Evolutionary conservation across 1,140 invertebrate species (phyloP), one percentile per base, ranked within the genome.

Genomic region (Drosophila sulfurigaster): DNA sequence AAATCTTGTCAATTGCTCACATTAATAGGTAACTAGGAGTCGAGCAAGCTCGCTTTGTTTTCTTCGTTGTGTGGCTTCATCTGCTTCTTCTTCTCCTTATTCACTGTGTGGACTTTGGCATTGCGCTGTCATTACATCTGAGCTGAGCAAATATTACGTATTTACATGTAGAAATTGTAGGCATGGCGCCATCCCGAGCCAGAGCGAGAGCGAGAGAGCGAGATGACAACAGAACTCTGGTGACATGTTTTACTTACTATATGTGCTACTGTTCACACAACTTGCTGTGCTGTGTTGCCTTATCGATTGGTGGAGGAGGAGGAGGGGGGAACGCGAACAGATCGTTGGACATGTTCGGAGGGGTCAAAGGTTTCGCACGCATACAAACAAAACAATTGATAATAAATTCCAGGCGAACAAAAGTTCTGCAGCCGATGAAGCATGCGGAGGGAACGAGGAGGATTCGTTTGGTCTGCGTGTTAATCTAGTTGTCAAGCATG

Each of bases 401-500:
- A 74, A 74, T 69, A 69, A 62, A 43, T 69, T 52, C 63, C 35
- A 60, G 48, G 13, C 15, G 35, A 66, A 62, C 30, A 13, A 56
- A 38, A 41, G 13, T 49, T 68, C 49, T 45, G 28, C 35, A 30
- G 38, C 3, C 3, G 41, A 5, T 30, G 20, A 20, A 8, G 11
- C 32, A 25, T 25, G 20, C 3, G 20, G 20, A 3, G 20, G 20
- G 20, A 25, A 25, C 20, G 20, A 25, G 20, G 20, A 25, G 20
- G 20, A 25, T 25, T 25, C 20, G 3, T 25, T 45, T 49, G 3
- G 20, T 48, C 63, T 60, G 45, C 28, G 32, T 71, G 38, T 58
- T 75, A 65, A 75, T 75, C 73, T 75, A 75, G 73, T 75, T 75
- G 73, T 75, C 73, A 75, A 75, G 73, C 73, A 75, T 75, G 41